A percentile compares a stretch with the other conserved stretches of the same genome.
These are phyloP conservation scores for Eumerus sabulonum DNA, from an alignment of 2,888 invertebrate species.

Conservation along the genomic window DNA sequence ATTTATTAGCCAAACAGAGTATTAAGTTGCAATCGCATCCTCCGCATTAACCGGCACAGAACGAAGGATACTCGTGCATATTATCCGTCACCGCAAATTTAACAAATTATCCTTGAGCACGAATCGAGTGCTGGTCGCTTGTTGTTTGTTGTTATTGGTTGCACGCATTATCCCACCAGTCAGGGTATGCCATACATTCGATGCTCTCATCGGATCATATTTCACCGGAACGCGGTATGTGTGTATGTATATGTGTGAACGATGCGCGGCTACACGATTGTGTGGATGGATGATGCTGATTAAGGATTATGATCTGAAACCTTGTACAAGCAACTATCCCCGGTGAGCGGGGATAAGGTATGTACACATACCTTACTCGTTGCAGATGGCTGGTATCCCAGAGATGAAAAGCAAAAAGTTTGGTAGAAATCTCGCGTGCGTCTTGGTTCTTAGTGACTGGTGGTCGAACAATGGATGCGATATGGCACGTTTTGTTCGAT, in stretches of 20 bases:
- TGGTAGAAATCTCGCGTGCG: constrained; percentile 58
- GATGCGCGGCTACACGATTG: background rate
- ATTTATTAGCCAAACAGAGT: constrained; percentile 66
- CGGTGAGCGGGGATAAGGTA: constrained; percentile 10
- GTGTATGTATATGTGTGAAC: too few species aligned
- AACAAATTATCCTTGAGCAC: constrained; percentile 70
- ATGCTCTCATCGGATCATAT: constrained; percentile 67
- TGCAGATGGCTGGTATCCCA: constrained; percentile 64
- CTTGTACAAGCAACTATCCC: too few species aligned
- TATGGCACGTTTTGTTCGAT: constrained; percentile 64
- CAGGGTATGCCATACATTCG: constrained; percentile 33
- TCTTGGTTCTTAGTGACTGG: constrained; percentile 51
- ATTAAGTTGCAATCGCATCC: constrained; percentile 66
- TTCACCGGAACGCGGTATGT: constrained; percentile 51
- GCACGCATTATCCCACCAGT: constrained; percentile 43
- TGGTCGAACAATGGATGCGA: constrained; percentile 64
- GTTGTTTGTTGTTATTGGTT: constrained; percentile 14
- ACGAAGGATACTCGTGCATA: constrained; percentile 54
- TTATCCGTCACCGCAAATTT: constrained; percentile 68
- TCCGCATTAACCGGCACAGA: constrained; percentile 16
- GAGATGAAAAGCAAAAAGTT: background rate
- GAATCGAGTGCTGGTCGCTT: constrained; percentile 44
- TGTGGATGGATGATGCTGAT: constrained; percentile 61
- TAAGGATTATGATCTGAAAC: too few species aligned
- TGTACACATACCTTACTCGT: constrained; percentile 12